Percentiles rank a stretch among this genome's conserved stretches.
Conservation (phyloP, 1,140 invertebrate species). For the Batillaria attramentaria region DNA sequence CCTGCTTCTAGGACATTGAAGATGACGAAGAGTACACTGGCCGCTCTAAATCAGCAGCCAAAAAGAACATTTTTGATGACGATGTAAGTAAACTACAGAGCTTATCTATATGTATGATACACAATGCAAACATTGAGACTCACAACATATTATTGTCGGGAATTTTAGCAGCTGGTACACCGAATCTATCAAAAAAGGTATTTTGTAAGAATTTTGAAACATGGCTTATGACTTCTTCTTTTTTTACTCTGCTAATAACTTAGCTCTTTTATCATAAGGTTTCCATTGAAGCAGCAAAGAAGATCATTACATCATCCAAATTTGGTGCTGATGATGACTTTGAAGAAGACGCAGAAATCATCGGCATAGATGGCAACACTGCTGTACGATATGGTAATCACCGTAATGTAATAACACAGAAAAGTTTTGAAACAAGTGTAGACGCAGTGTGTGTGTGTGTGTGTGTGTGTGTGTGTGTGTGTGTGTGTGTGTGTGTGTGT, state of each 20-base stretch:
- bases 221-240: not conserved
- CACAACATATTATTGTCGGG: not conserved
- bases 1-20: no score
- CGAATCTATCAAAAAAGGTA: not conserved
- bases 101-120: not conserved
- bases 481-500: not conserved
- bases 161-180: not conserved
- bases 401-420: no score
- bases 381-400: slow-evolving; percentile 17
- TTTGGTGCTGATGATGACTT: slow-evolving; percentile 19
- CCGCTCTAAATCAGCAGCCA: no score
- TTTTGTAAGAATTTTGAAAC: not conserved
- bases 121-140: not conserved
- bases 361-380: not conserved
- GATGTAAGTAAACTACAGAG: slow-evolving; percentile 1
- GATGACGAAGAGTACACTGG: no score
- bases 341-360: slow-evolving; percentile 15
- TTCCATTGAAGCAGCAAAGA: slow-evolving; percentile 22
- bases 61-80: slow-evolving; percentile 23
- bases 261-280: slow-evolving; percentile 10
- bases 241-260: not conserved
- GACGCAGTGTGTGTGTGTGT: not conserved
- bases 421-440: not conserved
- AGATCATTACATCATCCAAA: slow-evolving; percentile 20
- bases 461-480: not conserved